Evolutionary conservation across 2,797 vertebrate genomes (phyloP), one percentile per base, ranked within the genome.

Genomic region (Selene dorsalis): DNA sequence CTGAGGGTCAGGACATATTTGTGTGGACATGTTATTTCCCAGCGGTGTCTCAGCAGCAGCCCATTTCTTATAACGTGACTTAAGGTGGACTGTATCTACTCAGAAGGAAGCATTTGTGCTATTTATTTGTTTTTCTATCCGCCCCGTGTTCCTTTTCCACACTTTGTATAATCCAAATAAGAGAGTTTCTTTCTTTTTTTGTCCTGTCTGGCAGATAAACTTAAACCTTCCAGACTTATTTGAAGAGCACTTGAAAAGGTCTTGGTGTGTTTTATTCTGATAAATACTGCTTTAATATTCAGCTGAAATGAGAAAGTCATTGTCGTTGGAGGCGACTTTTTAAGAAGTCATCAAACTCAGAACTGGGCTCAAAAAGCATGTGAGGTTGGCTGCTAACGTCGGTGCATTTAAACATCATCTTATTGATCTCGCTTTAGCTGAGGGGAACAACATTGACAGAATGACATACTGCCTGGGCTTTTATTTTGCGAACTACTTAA

Each of bases 1-100:
- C 18, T 48, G 18, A 38, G 17, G 70, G 60, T 58, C 14, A 32
- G 56, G 58, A 57, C 48, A 38, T 57, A 43, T 58, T 61, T 58
- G 61, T 63, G 45, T 17, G 66, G 60, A 72, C 68, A 11, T 74
- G 39, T 79, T 77, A 62, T 82, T 83, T 73, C 77, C 77, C 64
- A 20, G 65, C 11, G 69, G 70, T 71, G 43, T 47, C 55, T 28
- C 28, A 65, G 55, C 61, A 64, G 78, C 32, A 55, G 38, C 9
- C 2, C 14, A 56, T 35, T n/a, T 58, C 24, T 67, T 35, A 78
- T 28, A 80, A 57, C 4, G 3, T 20, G 11, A n/a, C 22, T 39
- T 28, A 32, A 6, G 16, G 50, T 66, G 14, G 11, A 32, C 13
- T 32, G 10, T 28, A 41, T 56, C 43, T 63, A n/a, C 16, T 55